Evolutionary conservation across 2,113 vertebrate species (phyloP).

Genomic region (Sander vitreus): DNA sequence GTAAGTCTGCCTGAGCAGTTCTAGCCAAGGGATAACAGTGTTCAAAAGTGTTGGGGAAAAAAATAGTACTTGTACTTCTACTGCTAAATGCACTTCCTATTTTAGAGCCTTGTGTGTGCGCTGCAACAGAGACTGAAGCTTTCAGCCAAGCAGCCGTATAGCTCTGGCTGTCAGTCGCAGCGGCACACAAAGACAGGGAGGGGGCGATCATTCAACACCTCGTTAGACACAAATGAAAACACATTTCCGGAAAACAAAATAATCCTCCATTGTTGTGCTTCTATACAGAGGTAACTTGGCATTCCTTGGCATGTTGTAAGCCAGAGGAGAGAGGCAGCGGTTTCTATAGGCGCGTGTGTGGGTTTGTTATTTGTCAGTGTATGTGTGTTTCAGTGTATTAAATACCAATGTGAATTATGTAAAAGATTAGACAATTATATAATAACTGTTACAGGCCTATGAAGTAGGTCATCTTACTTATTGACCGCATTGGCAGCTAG

Average conservation of each 20-base stretch:
- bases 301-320: conserved; percentile 14
- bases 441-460: too few species aligned
- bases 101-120: background rate
- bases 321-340: background rate
- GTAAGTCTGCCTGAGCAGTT: background rate
- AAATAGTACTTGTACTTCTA: background rate
- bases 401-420: background rate
- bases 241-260: conserved; percentile 24
- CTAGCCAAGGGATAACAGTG: background rate
- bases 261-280: conserved; percentile 26
- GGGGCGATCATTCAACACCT: conserved; percentile 46
- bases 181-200: conserved; percentile 42
- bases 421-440: too few species aligned
- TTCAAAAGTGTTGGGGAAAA: background rate
- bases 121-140: conserved; percentile 16
- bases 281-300: background rate
- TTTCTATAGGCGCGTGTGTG: background rate
- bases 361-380: background rate
- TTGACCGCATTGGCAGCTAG: background rate
- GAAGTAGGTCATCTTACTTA: background rate
- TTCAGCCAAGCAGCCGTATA: conserved; percentile 6
- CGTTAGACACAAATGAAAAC: conserved; percentile 53
- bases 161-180: conserved; percentile 34
- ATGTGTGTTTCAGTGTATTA: background rate
- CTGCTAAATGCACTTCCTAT: conserved; percentile 17